Percentiles rank a stretch among this genome's conserved stretches.
These are phyloP conservation scores for Plemyria rubiginata DNA, from an alignment of 2,888 invertebrate genomes.

Conservation along the genomic window DNA sequence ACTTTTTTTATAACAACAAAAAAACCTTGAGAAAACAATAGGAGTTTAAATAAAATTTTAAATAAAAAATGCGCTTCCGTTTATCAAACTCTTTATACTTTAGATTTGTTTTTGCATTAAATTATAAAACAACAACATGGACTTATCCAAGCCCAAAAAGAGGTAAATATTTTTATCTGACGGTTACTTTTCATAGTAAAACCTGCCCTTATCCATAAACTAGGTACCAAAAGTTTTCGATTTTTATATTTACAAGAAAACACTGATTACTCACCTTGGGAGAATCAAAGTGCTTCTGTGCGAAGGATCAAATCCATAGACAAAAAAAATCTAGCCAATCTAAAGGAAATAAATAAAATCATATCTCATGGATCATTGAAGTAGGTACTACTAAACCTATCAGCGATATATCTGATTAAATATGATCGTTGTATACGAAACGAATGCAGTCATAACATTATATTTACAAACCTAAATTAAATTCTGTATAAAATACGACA, in stretches of 20 bases:
- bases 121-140: too few species aligned
- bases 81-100: too few species aligned
- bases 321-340: constrained; percentile 23
- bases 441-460: constrained; percentile 18
- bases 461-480: constrained; percentile 25
- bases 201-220: too few species aligned
- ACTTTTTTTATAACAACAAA: too few species aligned
- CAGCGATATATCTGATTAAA: constrained; percentile 16
- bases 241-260: constrained; percentile 24
- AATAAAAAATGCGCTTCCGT: too few species aligned
- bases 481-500: not conserved
- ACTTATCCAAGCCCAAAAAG: too few species aligned
- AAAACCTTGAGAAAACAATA: too few species aligned
- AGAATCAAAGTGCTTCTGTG: constrained; percentile 1
- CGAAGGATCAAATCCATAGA: constrained; percentile 26
- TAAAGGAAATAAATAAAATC: constrained; percentile 29
- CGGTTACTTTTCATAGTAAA: too few species aligned
- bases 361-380: constrained; percentile 5
- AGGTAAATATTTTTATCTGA: too few species aligned
- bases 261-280: constrained; percentile 4
- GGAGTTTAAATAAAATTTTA: too few species aligned
- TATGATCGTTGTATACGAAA: constrained; percentile 20
- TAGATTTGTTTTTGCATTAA: too few species aligned
- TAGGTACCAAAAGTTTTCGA: constrained; percentile 29
- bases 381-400: not conserved